phyloP scores from a whole-genome alignment of 2,888 invertebrate species.

The Autographa pulchrina region DNA sequence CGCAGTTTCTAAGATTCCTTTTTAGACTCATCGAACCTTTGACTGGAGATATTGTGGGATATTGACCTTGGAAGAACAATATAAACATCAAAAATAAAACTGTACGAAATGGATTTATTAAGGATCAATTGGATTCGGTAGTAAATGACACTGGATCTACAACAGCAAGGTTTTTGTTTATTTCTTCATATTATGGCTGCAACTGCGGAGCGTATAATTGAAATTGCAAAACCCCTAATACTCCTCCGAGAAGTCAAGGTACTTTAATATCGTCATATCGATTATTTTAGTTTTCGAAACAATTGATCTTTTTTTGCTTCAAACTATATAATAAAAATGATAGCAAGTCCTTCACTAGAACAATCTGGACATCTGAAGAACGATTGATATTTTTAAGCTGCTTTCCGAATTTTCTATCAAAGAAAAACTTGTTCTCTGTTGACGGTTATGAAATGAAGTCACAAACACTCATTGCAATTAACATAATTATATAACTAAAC shows the following conservation, averaged over 20 bases:
- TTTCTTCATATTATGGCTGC: constrained; percentile 65
- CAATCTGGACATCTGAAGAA: no score
- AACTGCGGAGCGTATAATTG: constrained; percentile 70
- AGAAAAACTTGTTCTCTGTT: no score
- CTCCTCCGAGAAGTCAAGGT: constrained; percentile 45
- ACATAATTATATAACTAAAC: background rate
- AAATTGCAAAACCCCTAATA: constrained; percentile 60
- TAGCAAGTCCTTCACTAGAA: no score
- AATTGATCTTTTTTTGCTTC: background rate
- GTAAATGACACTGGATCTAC: constrained; percentile 29
- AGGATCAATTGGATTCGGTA: constrained; percentile 42
- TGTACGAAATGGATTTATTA: constrained; percentile 25
- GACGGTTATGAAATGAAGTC: background rate
- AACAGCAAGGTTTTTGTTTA: constrained; percentile 50
- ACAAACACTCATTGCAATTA: background rate
- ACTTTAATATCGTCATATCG: constrained; percentile 48
- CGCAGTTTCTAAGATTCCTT: background rate
- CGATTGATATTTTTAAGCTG: no score
- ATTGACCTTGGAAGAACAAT: no score
- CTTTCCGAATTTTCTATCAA: no score
- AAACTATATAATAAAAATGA: no score
- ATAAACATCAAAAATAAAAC: no score
- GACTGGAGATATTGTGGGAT: no score
- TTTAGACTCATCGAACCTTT: background rate
- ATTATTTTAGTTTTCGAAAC: constrained; percentile 30